A percentile compares a stretch with the other conserved stretches of the same genome.
Conservation (phyloP, 2,888 invertebrate species). For the Amaurobius ferox region DNA sequence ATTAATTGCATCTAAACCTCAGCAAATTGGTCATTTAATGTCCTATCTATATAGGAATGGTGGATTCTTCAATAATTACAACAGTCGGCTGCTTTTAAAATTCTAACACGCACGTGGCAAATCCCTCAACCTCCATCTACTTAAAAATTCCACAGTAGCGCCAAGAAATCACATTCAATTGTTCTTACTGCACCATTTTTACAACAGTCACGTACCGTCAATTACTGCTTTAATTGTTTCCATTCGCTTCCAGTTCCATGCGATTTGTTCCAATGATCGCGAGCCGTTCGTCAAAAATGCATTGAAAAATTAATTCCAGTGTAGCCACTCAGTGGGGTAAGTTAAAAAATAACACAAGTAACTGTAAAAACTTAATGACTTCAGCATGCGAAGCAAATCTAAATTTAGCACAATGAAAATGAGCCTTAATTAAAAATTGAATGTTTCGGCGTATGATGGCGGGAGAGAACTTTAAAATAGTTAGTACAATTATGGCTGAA, state of each 20-base stretch:
- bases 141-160: not conserved
- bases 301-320: not conserved
- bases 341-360: no score
- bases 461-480: no score
- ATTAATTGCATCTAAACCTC: no score
- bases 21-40: no score
- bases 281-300: not conserved
- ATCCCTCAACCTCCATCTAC: not conserved
- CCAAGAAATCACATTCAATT: not conserved
- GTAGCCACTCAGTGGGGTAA: not conserved
- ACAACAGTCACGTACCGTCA: not conserved
- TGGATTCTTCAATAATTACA: not conserved
- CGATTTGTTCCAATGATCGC: not conserved
- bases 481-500: no score
- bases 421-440: no score
- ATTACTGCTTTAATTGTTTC: not conserved
- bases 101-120: not conserved
- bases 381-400: no score
- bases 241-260: not conserved
- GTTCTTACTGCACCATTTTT: not conserved
- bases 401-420: no score
- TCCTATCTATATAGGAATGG: no score
- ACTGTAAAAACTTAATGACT: no score
- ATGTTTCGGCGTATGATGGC: no score
- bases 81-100: not conserved